Evolutionary conservation across 2,888 invertebrate genomes (phyloP).

Genomic region (Melipona bicolor): DNA sequence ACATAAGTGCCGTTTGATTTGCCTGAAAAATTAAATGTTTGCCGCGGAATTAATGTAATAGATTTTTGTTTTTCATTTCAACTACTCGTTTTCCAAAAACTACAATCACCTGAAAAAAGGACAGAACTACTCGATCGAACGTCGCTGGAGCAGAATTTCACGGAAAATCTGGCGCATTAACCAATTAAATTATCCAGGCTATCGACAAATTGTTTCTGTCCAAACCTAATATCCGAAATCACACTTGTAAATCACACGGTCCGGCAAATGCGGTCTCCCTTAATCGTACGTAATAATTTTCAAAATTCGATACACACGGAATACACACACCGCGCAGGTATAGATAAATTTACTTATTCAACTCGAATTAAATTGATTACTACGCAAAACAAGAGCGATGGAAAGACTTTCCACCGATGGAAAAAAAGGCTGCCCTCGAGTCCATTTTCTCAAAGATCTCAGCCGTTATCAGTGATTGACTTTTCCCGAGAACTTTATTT

Average conservation of each 20-base stretch:
- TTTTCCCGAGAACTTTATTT: too few relatives aligned
- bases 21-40: background rate
- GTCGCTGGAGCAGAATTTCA: background rate
- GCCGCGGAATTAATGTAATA: background rate
- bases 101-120: too few relatives aligned
- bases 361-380: background rate
- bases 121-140: background rate
- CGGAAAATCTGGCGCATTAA: background rate
- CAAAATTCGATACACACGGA: background rate
- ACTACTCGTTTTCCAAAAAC: too few relatives aligned
- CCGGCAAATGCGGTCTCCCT: background rate
- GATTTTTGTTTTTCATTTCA: background rate
- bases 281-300: background rate
- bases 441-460: too few relatives aligned
- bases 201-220: constrained; percentile 9
- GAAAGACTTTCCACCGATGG: background rate
- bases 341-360: background rate
- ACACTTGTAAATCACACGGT: background rate
- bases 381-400: background rate
- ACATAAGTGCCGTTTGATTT: background rate
- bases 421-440: background rate
- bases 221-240: constrained; percentile 6
- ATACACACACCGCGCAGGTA: background rate
- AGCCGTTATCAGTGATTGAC: too few relatives aligned
- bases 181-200: constrained; percentile 1